A percentile compares a stretch with the other conserved stretches of the same genome.
These are phyloP conservation scores for Archocentrus centrarchus DNA, from an alignment of 2,113 vertebrate species.

Conservation along the genomic window DNA sequence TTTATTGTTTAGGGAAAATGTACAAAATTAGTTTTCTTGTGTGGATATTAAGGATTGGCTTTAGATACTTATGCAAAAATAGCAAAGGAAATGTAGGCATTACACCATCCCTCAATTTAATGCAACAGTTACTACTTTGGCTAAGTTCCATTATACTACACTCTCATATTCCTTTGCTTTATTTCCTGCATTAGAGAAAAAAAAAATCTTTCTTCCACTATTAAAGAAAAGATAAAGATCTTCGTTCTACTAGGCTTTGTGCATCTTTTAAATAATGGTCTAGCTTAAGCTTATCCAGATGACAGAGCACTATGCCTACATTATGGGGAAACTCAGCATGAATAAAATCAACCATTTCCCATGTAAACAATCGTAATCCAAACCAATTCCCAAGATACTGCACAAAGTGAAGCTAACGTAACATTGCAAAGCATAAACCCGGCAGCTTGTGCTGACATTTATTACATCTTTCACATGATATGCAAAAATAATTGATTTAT, in stretches of 20 bases:
- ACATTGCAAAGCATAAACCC: constrained; percentile 30
- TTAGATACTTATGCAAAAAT: neutral
- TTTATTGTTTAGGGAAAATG: too few species aligned
- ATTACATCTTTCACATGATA: constrained; percentile 50
- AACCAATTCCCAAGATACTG: constrained; percentile 65
- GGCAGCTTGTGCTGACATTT: constrained; percentile 37
- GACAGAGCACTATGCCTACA: constrained; percentile 50
- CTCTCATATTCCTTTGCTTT: neutral
- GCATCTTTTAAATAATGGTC: constrained; percentile 55
- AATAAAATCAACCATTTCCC: constrained; percentile 47
- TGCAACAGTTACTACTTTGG: neutral
- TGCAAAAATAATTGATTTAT: constrained; percentile 58
- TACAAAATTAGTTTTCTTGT: too few species aligned
- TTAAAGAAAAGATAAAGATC: neutral
- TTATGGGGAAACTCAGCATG: constrained; percentile 28
- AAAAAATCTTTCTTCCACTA: constrained; percentile 17
- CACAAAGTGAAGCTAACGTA: constrained; percentile 52
- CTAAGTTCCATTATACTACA: neutral
- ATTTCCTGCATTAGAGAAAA: neutral
- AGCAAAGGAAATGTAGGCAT: neutral
- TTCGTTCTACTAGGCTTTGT: constrained; percentile 11
- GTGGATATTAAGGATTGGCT: neutral
- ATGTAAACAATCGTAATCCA: constrained; percentile 49
- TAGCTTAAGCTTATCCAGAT: constrained; percentile 15
- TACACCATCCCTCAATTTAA: neutral